Evolutionary conservation across 2,113 vertebrate genomes (phyloP), one percentile per base, ranked within the genome.

Genomic region (Trochalopteron elliotii): DNA sequence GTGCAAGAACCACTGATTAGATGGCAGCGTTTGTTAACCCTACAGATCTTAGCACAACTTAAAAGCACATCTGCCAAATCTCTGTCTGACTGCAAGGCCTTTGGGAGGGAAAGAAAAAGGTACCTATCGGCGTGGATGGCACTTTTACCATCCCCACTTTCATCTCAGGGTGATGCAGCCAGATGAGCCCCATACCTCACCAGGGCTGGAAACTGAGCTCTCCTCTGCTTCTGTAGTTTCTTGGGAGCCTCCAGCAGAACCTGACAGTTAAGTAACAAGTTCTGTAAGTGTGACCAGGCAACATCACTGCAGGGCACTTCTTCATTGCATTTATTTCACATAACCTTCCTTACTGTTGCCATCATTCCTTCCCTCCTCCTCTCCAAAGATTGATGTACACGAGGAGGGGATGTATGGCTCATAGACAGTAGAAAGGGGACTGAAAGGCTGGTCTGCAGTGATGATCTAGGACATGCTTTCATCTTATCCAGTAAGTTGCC

Each of bases 291-390:
- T 30, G 31, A 70, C n/a, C 68, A 56, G 39, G 42, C n/a, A 83
- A 40, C 33, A 35, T 42, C 50, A 31, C 17, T 7, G 15, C 33
- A 39, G 47, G 39, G 31, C 2, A 5, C 47, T 49, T 56, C 17
- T n/a, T 69, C 53, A 37, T 0, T 68, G 15, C 44, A 35, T 42
- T 69, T 27, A 67, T 31, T 57, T 69, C 55, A 52, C 31, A 64
- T 30, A 45, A 24, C 49, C 63, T 83, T 31, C 52, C 0, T 0
- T 33, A 22, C 39, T 35, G 64, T 47, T 76, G 49, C 40, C 3
- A 3, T 28, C 3, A 12, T 20, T 85, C 37, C 27, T 86, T 70
- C 47, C n/a, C 50, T 74, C n/a, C 76, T 94, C 64, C n/a, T 74
- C 63, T 72, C 50, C 67, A 72, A 83, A 87, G 57, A 65, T 12